Conservation (phyloP, 2,113 vertebrate genomes). For the Spilogale gracilis region DNA sequence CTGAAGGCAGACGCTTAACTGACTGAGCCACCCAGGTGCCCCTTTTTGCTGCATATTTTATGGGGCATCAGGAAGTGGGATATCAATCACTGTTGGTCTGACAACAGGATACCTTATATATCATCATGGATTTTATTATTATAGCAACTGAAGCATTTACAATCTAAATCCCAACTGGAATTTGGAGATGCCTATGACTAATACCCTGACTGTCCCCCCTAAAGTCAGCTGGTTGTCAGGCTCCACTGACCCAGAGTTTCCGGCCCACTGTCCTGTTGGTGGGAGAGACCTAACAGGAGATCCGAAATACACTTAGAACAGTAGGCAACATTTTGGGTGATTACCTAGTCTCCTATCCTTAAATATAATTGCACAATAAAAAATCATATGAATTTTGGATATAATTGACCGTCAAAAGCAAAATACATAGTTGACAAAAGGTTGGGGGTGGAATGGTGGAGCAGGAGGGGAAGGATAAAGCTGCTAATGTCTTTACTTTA, state of each 20-base stretch:
- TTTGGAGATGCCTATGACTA: neutral
- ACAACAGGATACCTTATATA: neutral
- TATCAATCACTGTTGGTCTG: neutral
- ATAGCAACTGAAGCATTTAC: neutral
- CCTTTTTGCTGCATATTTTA: slow-evolving; percentile 17
- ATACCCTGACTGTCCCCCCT: neutral
- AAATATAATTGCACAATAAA: neutral
- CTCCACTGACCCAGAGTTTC: neutral
- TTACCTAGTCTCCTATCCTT: neutral
- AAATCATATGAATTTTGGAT: neutral
- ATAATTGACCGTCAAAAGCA: neutral
- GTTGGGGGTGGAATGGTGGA: no score
- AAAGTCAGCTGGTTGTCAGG: neutral
- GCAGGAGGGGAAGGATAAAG: neutral
- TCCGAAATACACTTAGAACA: neutral
- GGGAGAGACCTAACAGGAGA: neutral
- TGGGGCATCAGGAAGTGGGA: neutral
- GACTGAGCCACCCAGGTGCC: no score
- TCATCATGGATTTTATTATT: neutral
- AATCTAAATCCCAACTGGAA: neutral
- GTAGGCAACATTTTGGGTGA: neutral
- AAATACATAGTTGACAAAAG: neutral
- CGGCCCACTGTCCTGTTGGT: neutral
- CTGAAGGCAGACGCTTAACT: no score
- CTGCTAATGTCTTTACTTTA: neutral